Percentiles rank a stretch among this genome's conserved stretches.
Conservation (phyloP, 2,797 vertebrate genomes). For the Petrocephalus sullivani region DNA sequence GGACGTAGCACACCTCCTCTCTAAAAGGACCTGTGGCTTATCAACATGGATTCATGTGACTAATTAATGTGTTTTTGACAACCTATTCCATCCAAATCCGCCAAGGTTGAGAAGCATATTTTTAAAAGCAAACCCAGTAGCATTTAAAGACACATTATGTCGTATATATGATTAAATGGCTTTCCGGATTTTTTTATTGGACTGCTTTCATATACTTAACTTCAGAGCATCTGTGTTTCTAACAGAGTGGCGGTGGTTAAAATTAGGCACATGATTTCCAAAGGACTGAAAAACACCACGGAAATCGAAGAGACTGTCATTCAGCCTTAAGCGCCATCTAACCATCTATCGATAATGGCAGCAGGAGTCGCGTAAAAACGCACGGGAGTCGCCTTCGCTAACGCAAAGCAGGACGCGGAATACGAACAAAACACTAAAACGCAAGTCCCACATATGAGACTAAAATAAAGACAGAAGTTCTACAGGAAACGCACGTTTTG, state of each 20-base stretch:
- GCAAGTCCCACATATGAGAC: background rate
- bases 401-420: background rate
- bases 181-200: background rate
- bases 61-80: background rate
- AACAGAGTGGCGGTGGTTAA: background rate
- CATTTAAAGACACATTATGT: background rate
- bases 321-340: background rate
- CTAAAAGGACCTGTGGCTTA: background rate
- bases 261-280: background rate
- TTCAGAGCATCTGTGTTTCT: background rate
- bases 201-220: background rate
- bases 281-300: background rate
- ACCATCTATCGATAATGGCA: background rate
- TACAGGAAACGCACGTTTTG: background rate
- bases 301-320: background rate
- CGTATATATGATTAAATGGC: background rate
- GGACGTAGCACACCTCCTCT: background rate
- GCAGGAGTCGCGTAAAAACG: constrained; percentile 9
- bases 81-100: background rate
- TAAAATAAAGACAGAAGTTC: background rate
- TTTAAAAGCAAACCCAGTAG: background rate
- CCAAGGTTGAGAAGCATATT: background rate
- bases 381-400: background rate
- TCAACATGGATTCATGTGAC: background rate
- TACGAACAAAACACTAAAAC: background rate